A percentile compares a stretch with the other conserved stretches of the same genome.
phyloP scores from a whole-genome alignment of 1,140 invertebrate species.

The Glomeris maerens region DNA sequence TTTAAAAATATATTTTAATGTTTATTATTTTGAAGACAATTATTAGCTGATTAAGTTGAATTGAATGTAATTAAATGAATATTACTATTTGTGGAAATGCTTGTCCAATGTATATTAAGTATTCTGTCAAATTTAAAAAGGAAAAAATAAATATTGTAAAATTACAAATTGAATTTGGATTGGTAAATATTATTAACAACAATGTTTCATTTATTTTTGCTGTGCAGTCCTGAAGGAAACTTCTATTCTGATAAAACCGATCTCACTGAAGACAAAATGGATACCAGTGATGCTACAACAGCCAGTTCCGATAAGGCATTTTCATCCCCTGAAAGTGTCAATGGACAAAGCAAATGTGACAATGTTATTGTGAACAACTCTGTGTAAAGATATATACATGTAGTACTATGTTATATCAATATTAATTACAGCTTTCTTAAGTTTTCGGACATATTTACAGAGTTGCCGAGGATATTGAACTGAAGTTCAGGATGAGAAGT shows the following conservation, averaged over 20 bases:
- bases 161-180: neutral
- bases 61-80: no score
- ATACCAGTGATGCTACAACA: neutral
- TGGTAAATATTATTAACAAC: neutral
- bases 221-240: neutral
- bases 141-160: no score
- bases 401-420: neutral
- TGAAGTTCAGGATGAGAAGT: neutral
- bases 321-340: neutral
- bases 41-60: no score
- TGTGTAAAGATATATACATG: neutral
- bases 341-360: neutral
- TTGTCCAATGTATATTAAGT: no score
- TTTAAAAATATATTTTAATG: no score
- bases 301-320: neutral
- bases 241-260: neutral
- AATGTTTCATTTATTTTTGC: conserved; percentile 1
- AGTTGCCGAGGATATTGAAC: neutral
- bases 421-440: neutral
- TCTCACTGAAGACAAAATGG: conserved; percentile 5
- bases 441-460: neutral
- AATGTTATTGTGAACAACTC: neutral
- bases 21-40: no score
- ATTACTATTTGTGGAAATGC: no score
- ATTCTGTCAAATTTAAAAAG: no score